phyloP scores from a whole-genome alignment of 1,140 invertebrate species.

The Himalopsyche phryganea region DNA sequence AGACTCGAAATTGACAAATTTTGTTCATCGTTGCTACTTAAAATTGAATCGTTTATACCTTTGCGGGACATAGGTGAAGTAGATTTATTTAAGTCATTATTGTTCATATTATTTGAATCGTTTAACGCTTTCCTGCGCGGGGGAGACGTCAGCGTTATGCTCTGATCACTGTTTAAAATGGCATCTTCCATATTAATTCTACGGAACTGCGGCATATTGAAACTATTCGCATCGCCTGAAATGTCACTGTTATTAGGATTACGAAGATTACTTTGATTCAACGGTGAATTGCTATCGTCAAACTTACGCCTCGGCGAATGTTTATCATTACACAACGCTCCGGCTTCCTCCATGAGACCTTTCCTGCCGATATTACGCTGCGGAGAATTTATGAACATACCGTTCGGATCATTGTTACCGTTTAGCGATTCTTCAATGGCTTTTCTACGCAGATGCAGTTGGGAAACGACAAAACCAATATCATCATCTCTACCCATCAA shows the following conservation, averaged over 20 bases:
- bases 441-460: constrained; percentile 1
- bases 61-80: constrained; percentile 19
- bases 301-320: too few species aligned
- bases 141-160: background rate
- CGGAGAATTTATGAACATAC: too few species aligned
- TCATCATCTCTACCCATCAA: background rate
- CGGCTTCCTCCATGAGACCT: too few species aligned
- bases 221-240: background rate
- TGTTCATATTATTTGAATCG: constrained; percentile 2
- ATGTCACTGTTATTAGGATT: background rate
- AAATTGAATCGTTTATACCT: constrained; percentile 9
- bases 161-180: constrained; percentile 15
- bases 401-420: background rate
- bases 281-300: too few species aligned
- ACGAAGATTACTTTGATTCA: too few species aligned
- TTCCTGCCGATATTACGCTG: too few species aligned
- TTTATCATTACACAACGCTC: too few species aligned
- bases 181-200: constrained; percentile 14
- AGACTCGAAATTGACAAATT: too few species aligned
- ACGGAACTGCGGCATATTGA: background rate
- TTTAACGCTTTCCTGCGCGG: constrained; percentile 4
- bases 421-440: constrained; percentile 11
- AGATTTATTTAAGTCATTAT: constrained; percentile 17
- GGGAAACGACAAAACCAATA: background rate
- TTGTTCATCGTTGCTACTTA: too few species aligned